phyloP scores from a whole-genome alignment of 2,888 invertebrate species.

The Petrolisthes cinctipes region DNA sequence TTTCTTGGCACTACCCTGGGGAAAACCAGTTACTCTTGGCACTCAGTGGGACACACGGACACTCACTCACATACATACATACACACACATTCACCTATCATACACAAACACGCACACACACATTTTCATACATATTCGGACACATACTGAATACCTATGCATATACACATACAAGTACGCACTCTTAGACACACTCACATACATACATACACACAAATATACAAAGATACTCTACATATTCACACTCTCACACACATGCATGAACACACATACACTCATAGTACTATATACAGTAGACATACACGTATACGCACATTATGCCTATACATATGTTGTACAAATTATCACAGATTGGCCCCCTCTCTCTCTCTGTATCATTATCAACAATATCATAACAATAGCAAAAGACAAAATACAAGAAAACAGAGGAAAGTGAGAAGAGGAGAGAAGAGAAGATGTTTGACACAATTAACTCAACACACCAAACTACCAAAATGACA shows the following conservation, averaged over 20 bases:
- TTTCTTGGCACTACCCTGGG: slow-evolving; percentile 3
- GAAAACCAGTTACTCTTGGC: slow-evolving; percentile 18
- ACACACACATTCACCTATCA: neutral
- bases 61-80: neutral
- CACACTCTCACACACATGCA: neutral
- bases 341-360: too few species aligned
- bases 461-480: too few species aligned
- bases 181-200: neutral
- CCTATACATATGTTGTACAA: too few species aligned
- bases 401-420: too few species aligned
- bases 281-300: too few species aligned
- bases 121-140: neutral
- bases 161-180: neutral
- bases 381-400: too few species aligned
- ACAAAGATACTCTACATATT: neutral
- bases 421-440: too few species aligned
- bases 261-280: too few species aligned
- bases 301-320: too few species aligned
- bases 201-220: neutral
- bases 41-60: neutral
- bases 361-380: neutral
- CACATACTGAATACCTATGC: neutral
- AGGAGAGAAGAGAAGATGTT: too few species aligned
- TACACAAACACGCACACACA: neutral
- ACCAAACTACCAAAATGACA: too few species aligned